Evolutionary conservation across 2,888 invertebrate species (phyloP).

Genomic region (Pimpla rufipes): DNA sequence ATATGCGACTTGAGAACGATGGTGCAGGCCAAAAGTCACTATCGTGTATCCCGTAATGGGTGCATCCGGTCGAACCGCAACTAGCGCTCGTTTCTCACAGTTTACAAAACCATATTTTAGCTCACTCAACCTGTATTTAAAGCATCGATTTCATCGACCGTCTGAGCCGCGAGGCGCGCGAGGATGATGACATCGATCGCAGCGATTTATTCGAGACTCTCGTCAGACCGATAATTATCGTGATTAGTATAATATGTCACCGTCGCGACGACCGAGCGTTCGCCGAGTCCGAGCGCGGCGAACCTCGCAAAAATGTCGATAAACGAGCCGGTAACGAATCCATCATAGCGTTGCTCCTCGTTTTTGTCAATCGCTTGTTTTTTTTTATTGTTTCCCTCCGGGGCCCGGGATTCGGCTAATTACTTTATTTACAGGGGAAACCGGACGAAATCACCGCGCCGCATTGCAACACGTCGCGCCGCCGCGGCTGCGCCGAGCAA

Average conservation of each 20-base stretch:
- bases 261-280: not conserved
- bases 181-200: conserved; percentile 32
- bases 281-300: not conserved
- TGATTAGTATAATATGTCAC: conserved; percentile 19
- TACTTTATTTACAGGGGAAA: conserved; percentile 69
- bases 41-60: too few species aligned
- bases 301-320: conserved; percentile 36
- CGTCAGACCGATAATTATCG: conserved; percentile 43
- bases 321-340: conserved; percentile 57
- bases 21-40: too few species aligned
- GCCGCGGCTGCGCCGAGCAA: conserved; percentile 13
- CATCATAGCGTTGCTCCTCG: conserved; percentile 65
- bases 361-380: too few species aligned
- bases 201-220: conserved; percentile 47
- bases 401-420: conserved; percentile 65
- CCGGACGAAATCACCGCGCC: conserved; percentile 55
- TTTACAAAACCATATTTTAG: too few species aligned
- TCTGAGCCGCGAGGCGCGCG: not conserved
- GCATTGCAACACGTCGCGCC: conserved; percentile 43
- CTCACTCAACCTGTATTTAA: not conserved
- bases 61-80: too few species aligned
- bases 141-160: not conserved
- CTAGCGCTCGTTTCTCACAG: too few species aligned
- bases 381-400: too few species aligned
- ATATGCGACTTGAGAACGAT: too few species aligned